Conservation (phyloP, 2,797 vertebrate genomes). For the Sebastes minor region DNA sequence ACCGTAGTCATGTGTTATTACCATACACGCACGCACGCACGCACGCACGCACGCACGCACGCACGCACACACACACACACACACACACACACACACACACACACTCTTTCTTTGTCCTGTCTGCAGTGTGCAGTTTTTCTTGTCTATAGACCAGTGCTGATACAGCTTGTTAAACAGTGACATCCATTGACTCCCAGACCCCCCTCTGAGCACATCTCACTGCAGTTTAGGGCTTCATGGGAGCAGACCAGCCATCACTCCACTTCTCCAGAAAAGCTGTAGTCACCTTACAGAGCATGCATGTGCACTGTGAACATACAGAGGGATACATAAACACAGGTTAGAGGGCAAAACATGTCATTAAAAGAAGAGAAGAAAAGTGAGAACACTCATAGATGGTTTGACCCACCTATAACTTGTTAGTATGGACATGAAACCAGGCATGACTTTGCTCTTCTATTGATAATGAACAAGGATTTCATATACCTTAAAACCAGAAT, state of each 20-base stretch:
- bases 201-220: slow-evolving; percentile 64
- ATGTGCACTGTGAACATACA: neutral
- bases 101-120: slow-evolving; percentile 74
- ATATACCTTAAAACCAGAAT: neutral
- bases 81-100: neutral
- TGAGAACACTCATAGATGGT: neutral
- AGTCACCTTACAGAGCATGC: slow-evolving; percentile 12
- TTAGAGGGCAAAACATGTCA: neutral
- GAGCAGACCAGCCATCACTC: slow-evolving; percentile 43
- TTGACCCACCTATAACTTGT: neutral
- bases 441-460: neutral
- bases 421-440: neutral
- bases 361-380: neutral
- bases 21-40: slow-evolving; percentile 27
- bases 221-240: slow-evolving; percentile 45
- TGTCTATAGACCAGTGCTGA: slow-evolving; percentile 68
- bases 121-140: slow-evolving; percentile 63
- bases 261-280: slow-evolving; percentile 18
- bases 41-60: no score
- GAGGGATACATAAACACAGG: slow-evolving; percentile 1
- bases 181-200: slow-evolving; percentile 77
- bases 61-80: slow-evolving; percentile 13
- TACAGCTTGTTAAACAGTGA: slow-evolving; percentile 83
- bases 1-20: slow-evolving; percentile 59
- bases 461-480: neutral